Conservation (phyloP, 2,888 invertebrate genomes). For the Allolobophora icterica region DNA sequence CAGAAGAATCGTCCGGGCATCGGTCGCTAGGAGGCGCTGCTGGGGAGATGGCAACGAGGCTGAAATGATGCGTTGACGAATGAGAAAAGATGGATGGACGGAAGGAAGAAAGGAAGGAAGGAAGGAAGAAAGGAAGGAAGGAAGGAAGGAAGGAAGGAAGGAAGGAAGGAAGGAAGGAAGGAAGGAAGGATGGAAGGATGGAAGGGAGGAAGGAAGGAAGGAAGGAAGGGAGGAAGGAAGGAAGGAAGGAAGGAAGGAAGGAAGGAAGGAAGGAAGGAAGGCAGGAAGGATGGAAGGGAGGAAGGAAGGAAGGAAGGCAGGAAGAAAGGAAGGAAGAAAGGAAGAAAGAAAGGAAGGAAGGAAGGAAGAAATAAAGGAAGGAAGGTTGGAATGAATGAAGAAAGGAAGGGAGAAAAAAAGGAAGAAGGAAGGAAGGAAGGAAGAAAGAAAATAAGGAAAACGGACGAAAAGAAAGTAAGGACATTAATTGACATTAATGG, state of each 20-base stretch:
- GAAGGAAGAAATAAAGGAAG: not conserved
- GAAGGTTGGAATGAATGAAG: not conserved
- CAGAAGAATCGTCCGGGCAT: not conserved
- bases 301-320: not conserved
- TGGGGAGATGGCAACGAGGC: conserved; percentile 12
- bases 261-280: not conserved
- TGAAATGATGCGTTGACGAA: conserved; percentile 19
- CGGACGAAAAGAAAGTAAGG: not conserved
- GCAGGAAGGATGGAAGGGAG: not conserved
- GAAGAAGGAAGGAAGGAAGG: not conserved
- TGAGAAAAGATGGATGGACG: not conserved
- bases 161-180: conserved; percentile 7
- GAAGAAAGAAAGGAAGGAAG: not conserved
- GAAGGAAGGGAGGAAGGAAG: not conserved
- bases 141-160: not conserved
- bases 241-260: not conserved
- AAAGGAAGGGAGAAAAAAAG: not conserved
- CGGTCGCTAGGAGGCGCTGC: not conserved
- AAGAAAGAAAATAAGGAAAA: not conserved
- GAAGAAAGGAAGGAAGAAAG: not conserved
- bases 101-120: not conserved
- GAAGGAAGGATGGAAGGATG: not conserved
- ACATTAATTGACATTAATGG: not conserved
- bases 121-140: not conserved
- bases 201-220: not conserved